phyloP scores from a whole-genome alignment of 2,113 vertebrate species.

The Egretta garzetta region DNA sequence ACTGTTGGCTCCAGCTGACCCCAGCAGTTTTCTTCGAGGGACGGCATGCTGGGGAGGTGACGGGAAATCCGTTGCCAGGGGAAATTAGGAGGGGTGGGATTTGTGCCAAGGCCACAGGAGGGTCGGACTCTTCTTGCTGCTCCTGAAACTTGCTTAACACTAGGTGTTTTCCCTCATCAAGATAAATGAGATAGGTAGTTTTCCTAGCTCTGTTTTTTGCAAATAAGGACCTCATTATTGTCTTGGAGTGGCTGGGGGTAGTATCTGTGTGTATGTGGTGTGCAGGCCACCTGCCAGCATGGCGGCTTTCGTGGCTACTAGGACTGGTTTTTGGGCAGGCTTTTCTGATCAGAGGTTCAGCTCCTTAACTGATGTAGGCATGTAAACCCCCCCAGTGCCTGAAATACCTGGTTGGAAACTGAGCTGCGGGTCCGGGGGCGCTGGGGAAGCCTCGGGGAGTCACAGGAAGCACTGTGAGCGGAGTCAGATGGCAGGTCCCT shows the following conservation, averaged over 20 bases:
- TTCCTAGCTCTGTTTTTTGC: background rate
- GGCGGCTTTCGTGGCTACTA: background rate
- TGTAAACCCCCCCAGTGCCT: background rate
- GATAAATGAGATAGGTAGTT: background rate
- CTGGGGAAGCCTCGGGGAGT: background rate
- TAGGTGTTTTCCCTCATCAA: background rate
- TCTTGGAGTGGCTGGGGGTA: background rate
- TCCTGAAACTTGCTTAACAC: background rate
- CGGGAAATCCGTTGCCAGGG: background rate
- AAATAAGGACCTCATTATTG: background rate
- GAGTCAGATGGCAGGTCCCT: background rate
- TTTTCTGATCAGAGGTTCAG: background rate
- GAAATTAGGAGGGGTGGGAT: background rate
- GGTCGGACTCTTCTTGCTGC: background rate
- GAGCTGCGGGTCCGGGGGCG: fast-evolving
- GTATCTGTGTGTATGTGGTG: background rate
- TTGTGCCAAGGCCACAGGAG: background rate
- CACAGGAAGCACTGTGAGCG: background rate
- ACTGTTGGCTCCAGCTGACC: background rate
- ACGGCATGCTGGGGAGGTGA: background rate
- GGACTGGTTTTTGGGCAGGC: background rate
- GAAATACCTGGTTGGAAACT: background rate
- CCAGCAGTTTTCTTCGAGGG: background rate
- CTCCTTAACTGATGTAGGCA: background rate
- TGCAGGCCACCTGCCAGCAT: background rate